Conservation (phyloP, 37 sponge, comb jelly and placozoan species). For the Halichondria panicea region DNA sequence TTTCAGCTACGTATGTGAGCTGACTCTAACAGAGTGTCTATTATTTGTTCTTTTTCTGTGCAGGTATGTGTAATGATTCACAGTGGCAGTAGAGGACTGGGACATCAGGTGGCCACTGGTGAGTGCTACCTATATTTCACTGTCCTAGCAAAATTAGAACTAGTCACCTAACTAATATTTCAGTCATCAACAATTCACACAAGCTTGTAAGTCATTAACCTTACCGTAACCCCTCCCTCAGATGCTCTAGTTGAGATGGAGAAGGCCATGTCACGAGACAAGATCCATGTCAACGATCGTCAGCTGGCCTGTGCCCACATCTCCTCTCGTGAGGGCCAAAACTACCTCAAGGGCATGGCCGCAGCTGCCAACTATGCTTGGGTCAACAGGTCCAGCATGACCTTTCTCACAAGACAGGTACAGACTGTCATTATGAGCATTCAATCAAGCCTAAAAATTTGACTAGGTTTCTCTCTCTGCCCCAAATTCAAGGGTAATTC, state of each 20-base stretch:
- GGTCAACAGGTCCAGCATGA: conserved; percentile 99
- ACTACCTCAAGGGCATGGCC: conserved; percentile 96
- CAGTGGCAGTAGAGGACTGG: conserved; percentile 97
- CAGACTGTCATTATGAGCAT: too few relatives aligned
- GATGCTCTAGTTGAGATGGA: conserved; percentile 99
- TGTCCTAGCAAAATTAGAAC: background rate
- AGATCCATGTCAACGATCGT: conserved; percentile 93
- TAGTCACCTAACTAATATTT: background rate
- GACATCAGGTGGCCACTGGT: conserved; percentile 98
- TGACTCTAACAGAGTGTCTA: too few relatives aligned
- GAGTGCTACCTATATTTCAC: background rate
- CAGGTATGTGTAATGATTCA: conserved; percentile 99
- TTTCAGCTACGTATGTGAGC: too few relatives aligned
- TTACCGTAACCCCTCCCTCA: conserved; percentile 1
- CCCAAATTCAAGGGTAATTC: too few relatives aligned
- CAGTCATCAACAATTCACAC: background rate
- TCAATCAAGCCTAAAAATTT: too few relatives aligned
- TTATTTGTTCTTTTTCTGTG: background rate
- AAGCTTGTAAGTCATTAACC: background rate
- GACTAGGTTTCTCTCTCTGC: too few relatives aligned
- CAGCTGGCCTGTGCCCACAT: conserved; percentile 98
- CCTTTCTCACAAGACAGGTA: conserved; percentile 95
- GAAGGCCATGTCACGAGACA: conserved; percentile 96
- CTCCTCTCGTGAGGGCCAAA: conserved; percentile 90
- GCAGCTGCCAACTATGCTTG: conserved; percentile 99